phyloP scores from a whole-genome alignment of 2,113 vertebrate genomes.

The Naja naja region DNA sequence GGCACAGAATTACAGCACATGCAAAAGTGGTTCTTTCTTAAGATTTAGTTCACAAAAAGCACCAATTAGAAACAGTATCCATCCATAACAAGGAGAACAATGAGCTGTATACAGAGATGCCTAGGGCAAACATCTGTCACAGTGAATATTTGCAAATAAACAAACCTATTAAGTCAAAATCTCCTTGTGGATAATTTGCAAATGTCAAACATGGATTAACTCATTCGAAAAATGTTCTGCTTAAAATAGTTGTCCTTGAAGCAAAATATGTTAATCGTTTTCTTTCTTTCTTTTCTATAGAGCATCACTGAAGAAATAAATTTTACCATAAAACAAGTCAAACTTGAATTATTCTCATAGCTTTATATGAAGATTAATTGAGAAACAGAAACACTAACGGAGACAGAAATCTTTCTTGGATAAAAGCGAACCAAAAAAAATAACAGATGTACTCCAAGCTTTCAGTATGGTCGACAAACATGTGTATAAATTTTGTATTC shows the following conservation, averaged over 20 bases:
- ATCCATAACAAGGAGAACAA: constrained; percentile 2
- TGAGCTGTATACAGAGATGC: neutral
- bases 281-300: neutral
- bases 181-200: constrained; percentile 26
- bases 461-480: neutral
- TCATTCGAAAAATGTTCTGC: constrained; percentile 17
- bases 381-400: neutral
- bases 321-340: constrained; percentile 8
- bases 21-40: neutral
- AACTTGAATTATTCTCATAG: neutral
- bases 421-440: neutral
- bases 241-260: constrained; percentile 22
- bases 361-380: neutral
- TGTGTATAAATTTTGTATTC: neutral
- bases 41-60: neutral
- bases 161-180: constrained; percentile 29
- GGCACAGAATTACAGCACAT: neutral
- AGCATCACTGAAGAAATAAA: neutral
- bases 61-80: neutral
- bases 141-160: constrained; percentile 24
- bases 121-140: neutral
- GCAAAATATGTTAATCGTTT: neutral
- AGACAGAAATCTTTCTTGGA: neutral
- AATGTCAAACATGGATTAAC: neutral
- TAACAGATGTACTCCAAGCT: neutral